Base-by-base conservation (phyloP, 2,888 invertebrate genomes). In the Ariolimax columbianus region DNA sequence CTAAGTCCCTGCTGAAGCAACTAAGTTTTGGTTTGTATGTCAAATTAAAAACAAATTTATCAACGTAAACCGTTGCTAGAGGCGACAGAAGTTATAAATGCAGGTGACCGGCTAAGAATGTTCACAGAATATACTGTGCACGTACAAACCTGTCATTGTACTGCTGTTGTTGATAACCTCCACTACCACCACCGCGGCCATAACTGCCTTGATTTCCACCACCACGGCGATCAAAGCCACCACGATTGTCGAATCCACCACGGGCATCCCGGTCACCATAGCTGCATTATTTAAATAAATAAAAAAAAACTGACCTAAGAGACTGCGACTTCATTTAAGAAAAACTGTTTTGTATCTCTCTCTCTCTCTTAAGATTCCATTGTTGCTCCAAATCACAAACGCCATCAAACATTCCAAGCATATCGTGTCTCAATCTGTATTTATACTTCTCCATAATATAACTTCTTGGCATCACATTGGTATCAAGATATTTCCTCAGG, bases 211-310 rank as follows among this genome's bases (percentile, higher is more conserved):
- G 87, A 36, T 86, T 82, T n/a, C 85, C 86, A 66, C 82, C 83
- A 40, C 86, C 77, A 66, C 86, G 82, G 23, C 86, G 68, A 68
- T 87, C 83, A 81, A 86, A 88, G 14, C 89, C 88, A 75, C 87
- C 86, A 63, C 87, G 77, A 72, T 83, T 87, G 40, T 88, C 89
- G 59, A 86, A 88, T 70, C 87, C 86, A 77, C 84, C 82, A 23
- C 77, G 38, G 59, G n/a, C 63, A 73, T 11, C 70, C 26, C 59
- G 59, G n/a, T 63, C 59, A n/a, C 33, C 33, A 63, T 63, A 63
- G 63, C 63, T 63, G 63, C 30, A 63, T 63, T 30, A 30, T n/a
- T 63, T 63, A 63, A 4, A 3, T n/a, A 30, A 63, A 63, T n/a
- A 30, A 63, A 63, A 63, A 63, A 3, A 63, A 55, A 17, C 55